These are phyloP conservation scores for Acromyrmex charruanus DNA, from an alignment of 1,140 invertebrate genomes.

Conservation along the genomic window DNA sequence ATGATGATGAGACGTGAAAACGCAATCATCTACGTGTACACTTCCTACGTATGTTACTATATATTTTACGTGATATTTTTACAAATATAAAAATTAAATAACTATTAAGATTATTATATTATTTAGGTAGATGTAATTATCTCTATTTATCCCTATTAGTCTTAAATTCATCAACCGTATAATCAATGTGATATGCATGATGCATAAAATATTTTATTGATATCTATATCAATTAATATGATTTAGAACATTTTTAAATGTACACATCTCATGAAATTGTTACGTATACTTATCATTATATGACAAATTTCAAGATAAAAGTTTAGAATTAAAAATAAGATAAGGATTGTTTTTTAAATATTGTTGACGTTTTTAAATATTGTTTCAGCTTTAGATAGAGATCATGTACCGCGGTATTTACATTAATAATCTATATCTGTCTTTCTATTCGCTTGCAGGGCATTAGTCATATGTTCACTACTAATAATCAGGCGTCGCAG, in stretches of 20 bases:
- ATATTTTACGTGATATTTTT: neutral
- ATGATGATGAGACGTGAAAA: neutral
- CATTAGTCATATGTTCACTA: neutral
- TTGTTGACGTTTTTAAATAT: neutral
- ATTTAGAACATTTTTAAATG: neutral
- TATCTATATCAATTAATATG: constrained; percentile 2
- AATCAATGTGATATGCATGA: neutral
- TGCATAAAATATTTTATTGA: neutral
- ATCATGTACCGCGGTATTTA: neutral
- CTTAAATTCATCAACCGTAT: neutral
- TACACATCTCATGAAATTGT: neutral
- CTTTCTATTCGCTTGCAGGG: neutral
- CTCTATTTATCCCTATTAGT: too few species aligned
- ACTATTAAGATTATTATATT: neutral
- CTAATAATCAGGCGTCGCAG: constrained; percentile 20
- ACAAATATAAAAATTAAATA: neutral
- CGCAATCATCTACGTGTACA: neutral
- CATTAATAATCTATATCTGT: constrained; percentile 19
- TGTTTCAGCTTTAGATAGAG: neutral
- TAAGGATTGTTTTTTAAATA: neutral
- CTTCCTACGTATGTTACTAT: neutral
- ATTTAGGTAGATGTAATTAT: neutral
- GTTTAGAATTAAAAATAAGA: neutral
- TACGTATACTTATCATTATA: neutral
- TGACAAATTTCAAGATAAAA: neutral